Conservation (phyloP, 35 echinoderm and acorn worm species). For the Ophioderma brevispina region DNA sequence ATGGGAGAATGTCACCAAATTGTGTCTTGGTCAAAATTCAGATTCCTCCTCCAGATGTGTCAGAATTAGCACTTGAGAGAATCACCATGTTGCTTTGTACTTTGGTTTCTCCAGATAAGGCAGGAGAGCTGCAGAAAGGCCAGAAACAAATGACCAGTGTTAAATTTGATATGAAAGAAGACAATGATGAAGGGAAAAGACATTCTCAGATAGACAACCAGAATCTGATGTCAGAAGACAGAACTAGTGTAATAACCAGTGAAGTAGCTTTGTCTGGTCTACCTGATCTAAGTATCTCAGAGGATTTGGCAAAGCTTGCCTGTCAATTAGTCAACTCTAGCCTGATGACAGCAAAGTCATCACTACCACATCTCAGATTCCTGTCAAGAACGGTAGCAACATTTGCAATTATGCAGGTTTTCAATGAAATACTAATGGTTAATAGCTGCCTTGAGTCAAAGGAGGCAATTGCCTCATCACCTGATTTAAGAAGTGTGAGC, state of each 20-base stretch:
- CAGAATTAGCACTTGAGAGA: conserved; percentile 4
- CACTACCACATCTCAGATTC: conserved; percentile 6
- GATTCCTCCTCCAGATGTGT: not conserved
- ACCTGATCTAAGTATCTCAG: not conserved
- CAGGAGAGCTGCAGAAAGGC: not conserved
- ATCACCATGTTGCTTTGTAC: conserved; percentile 6
- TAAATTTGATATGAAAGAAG: not conserved
- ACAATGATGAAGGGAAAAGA: not conserved
- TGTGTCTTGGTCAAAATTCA: conserved; percentile 43
- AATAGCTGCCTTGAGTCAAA: not conserved
- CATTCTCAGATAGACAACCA: not conserved
- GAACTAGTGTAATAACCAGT: not conserved
- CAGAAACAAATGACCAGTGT: too few relatives aligned
- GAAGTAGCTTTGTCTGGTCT: too few relatives aligned
- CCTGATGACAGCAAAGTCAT: not conserved
- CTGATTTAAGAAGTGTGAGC: not conserved
- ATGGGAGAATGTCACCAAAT: conserved; percentile 61
- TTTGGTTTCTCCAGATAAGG: not conserved
- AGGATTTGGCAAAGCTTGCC: not conserved
- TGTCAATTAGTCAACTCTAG: not conserved
- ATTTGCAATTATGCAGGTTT: conserved; percentile 2
- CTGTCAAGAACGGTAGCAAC: not conserved
- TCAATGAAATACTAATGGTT: conserved; percentile 1
- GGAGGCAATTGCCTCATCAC: not conserved
- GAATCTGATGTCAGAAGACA: not conserved